Conservation (phyloP, 2,888 invertebrate species). For the Boloria selene region DNA sequence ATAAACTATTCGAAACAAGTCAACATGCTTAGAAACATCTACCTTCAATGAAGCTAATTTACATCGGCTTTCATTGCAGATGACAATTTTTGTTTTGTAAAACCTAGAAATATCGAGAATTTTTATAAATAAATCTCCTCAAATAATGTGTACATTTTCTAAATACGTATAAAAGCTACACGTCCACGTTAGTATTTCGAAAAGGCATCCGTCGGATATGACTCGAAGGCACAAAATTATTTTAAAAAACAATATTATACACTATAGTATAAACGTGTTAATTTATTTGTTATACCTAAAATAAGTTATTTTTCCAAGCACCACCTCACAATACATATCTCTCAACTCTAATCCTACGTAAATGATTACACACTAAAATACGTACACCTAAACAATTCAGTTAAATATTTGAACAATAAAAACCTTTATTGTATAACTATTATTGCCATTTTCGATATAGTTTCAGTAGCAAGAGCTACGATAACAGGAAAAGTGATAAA, state of each 20-base stretch:
- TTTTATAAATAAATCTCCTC: conserved; percentile 54
- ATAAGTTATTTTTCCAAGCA: conserved; percentile 62
- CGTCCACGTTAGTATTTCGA: conserved; percentile 56
- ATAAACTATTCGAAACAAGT: conserved; percentile 78
- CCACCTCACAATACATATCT: conserved; percentile 57
- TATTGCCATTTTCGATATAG: conserved; percentile 74
- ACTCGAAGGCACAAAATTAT: conserved; percentile 76
- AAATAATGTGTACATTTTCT: conserved; percentile 56
- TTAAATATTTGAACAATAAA: conserved; percentile 72
- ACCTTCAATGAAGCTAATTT: conserved; percentile 28
- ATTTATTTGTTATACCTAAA: conserved; percentile 45
- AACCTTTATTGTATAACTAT: conserved; percentile 72
- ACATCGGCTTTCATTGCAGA: conserved; percentile 13
- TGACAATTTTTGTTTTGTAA: conserved; percentile 33
- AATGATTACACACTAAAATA: conserved; percentile 56
- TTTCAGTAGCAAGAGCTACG: conserved; percentile 49
- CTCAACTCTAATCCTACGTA: conserved; percentile 67
- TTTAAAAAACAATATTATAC: conserved; percentile 56
- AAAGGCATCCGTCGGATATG: conserved; percentile 79
- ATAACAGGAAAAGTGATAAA: conserved; percentile 40
- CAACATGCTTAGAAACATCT: conserved; percentile 65
- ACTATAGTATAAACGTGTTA: conserved; percentile 52
- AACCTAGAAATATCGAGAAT: conserved; percentile 47
- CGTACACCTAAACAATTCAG: conserved; percentile 57
- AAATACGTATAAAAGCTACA: conserved; percentile 73